Base-by-base conservation (phyloP, 2,888 invertebrate species). In the Anoncus sp. region DNA sequence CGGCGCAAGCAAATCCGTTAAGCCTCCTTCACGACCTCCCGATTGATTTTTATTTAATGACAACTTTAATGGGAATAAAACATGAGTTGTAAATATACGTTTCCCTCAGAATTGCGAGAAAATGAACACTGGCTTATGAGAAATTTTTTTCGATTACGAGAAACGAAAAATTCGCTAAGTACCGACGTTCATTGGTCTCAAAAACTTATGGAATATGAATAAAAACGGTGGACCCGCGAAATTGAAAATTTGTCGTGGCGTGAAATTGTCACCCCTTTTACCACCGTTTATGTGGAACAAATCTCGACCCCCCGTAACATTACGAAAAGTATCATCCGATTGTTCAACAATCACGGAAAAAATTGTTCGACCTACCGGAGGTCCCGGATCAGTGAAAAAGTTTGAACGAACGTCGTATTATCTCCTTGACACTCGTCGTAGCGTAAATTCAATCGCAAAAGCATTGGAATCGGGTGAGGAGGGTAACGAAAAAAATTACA, bases 21-120 rank as follows among this genome's bases (percentile, higher is more conserved):
- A 91, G 91, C 91, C 88, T 89, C 88, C 91, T 91, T 90, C 88
- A 87, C 90, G 89, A 88, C 88, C 90, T 89, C 82, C 89, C 90
- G 91, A 92, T 92, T 92, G 92, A 92, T 91, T 92, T 92, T 92
- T 92, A 92, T 91, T 92, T 92, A 92, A 92, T 91, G 91, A 89
- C 89, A 90, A 90, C 90, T 31, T 31, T 4, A 31, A 31, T 31
- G 31, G 7, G 4, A 31, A 31, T 31, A 31, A 31, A 6, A 31
- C 5, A 31, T 7, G 31, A 31, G 7, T 31, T 31, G 4, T 7
- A 31, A 31, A 6, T 31, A 31, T 31, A 6, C 7, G 31, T 31
- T 6, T 31, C 31, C 31, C 7, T n/a, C n/a, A 31, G 4, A 6
- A 31, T 31, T 31, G 31, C 31, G 5, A 7, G 7, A 31, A 7